Evolutionary conservation across 2,113 vertebrate species (phyloP).

Genomic region (Varanus salvator): DNA sequence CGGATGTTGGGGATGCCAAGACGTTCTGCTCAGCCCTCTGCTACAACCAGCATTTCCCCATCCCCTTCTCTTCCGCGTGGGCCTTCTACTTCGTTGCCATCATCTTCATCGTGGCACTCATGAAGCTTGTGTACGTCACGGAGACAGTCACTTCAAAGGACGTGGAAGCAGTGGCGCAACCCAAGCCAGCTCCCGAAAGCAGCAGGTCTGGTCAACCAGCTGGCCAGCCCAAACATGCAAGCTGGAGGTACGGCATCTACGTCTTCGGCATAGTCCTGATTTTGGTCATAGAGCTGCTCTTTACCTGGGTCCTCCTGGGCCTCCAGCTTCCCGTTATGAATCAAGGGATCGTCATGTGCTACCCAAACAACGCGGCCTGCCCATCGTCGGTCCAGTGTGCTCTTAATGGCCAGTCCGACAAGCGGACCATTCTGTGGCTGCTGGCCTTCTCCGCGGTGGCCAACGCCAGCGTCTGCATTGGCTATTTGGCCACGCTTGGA

Average conservation of each 20-base stretch:
- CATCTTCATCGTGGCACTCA: neutral
- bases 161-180: neutral
- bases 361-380: neutral
- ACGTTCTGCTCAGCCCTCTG: neutral
- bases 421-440: conserved; percentile 3
- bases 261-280: conserved; percentile 7
- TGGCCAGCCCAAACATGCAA: neutral
- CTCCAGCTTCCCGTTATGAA: neutral
- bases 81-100: conserved; percentile 6
- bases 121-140: conserved; percentile 24
- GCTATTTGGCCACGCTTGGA: neutral
- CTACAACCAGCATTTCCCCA: neutral
- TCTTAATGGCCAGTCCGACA: neutral
- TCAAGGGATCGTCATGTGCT: neutral
- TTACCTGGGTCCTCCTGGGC: neutral
- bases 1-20: neutral
- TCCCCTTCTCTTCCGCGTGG: conserved; percentile 1
- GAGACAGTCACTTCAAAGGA: neutral
- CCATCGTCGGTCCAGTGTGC: neutral
- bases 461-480: neutral
- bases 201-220: neutral
- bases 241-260: conserved; percentile 15
- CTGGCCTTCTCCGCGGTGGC: neutral
- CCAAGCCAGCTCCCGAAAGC: neutral
- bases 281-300: neutral